Evolutionary conservation across 2,797 vertebrate genomes (phyloP), one percentile per base, ranked within the genome.

Genomic region (Rhabdophis nuchalis): DNA sequence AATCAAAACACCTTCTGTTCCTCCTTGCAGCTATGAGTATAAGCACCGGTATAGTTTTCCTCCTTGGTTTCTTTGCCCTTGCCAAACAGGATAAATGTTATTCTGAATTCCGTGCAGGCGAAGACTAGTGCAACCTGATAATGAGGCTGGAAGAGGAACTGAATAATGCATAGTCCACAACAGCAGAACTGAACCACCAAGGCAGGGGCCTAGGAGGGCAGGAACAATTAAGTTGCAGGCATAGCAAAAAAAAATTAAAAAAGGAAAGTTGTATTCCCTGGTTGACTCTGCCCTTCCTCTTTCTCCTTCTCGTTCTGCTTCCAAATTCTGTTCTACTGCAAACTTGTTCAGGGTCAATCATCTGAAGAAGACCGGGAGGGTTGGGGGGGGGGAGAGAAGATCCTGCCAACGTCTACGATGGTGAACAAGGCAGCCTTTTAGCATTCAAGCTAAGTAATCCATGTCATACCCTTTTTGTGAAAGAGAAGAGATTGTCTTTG

Each of bases 91-190:
- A 95, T 95, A 96, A 94, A 95, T 96, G 95, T 50, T 90, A 23
- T 96, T 96, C 96, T 96, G 95, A 96, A 96, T 93, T 32, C 13
- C 23, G 52, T 93, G 95, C 94, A 85, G 36, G 53, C 25, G n/a
- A 94, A 93, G 94, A 96, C 94, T 20, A 29, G 93, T 90, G 93
- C 93, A 94, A 82, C 68, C 93, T 93, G 93, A 94, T 96, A 93
- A 96, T 95, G 92, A 96, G 95, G 93, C 95, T 95, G 96, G 95
- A 95, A 91, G 95, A 93, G 94, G 94, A 94, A 89, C 36, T 96
- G 95, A 95, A 89, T 93, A 94, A 97, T 94, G 87, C 93, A 96
- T 88, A 89, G 90, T 0, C 58, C 7, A 57, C 14, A 1, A 0
- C 85, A 94, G 29, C 72, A 96, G 90, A 90, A 95, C 50, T 85